phyloP scores from a whole-genome alignment of 2,113 vertebrate species.

The Ageneiosus marmoratus region DNA sequence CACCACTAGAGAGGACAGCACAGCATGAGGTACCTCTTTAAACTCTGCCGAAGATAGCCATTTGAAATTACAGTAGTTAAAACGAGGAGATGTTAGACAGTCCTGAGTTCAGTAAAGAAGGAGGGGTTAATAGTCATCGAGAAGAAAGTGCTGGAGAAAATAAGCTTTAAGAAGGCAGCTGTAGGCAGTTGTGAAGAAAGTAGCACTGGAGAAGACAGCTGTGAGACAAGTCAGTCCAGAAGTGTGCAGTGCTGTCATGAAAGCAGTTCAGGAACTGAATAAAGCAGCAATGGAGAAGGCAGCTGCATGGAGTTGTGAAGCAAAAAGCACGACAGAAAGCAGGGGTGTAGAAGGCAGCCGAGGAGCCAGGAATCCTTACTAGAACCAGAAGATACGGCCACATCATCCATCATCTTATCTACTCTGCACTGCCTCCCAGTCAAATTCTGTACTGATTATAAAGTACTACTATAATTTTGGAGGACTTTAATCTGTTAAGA shows the following conservation, averaged over 20 bases:
- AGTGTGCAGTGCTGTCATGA: too few relatives aligned
- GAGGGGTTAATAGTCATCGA: neutral
- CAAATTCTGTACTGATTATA: too few relatives aligned
- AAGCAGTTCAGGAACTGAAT: too few relatives aligned
- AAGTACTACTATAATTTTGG: too few relatives aligned
- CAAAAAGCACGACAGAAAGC: neutral
- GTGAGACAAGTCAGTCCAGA: neutral
- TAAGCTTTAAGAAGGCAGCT: neutral
- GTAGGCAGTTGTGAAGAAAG: neutral
- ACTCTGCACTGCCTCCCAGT: too few relatives aligned
- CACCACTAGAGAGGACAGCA: neutral
- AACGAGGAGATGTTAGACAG: neutral
- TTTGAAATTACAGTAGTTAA: neutral
- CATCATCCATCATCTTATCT: too few relatives aligned
- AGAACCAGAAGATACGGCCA: too few relatives aligned
- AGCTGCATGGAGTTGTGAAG: neutral
- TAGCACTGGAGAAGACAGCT: neutral
- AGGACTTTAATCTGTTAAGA: too few relatives aligned
- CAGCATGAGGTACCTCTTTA: neutral
- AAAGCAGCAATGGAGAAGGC: neutral
- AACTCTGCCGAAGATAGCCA: neutral
- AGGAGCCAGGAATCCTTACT: neutral
- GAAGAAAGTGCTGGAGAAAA: neutral
- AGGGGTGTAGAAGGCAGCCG: neutral
- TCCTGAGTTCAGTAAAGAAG: neutral